Base-by-base conservation (phyloP, 2,797 vertebrate species). In the Graptemys geographica region DNA sequence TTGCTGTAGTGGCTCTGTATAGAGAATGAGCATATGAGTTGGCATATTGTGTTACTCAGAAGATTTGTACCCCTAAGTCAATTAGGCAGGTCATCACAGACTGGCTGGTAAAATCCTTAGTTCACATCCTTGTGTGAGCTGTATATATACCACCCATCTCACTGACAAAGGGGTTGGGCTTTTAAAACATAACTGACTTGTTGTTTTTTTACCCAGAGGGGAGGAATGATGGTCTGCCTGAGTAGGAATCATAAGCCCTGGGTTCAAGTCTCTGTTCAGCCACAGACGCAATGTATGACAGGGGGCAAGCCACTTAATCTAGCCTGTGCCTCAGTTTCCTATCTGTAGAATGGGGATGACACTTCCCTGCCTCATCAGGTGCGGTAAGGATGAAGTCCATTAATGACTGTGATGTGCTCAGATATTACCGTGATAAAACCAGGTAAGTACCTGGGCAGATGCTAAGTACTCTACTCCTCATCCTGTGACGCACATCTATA, bases 231-330 rank as follows among this genome's bases (percentile, higher is more conserved):
- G 9, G 8, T 37, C 62, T 69, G 18, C 18, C 9, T 4, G 18
- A 21, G 33, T n/a, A 69, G 65, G 9, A 16, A 19, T 69, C 65
- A 62, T n/a, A 37, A 69, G n/a, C 18, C 33, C 18, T 69, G 11
- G 85, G 79, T 78, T 78, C 84, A 52, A n/a, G 12, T 15, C 82
- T 69, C 74, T 47, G 69, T 85, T 86, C 79, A 56, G 2, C 85
- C 91, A 88, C 83, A 86, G 85, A 92, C 81, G 95, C 59, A 83
- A 81, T 0, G 19, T 90, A 95, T 96, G 95, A 93, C 2, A 90
- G 92, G 44, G 86, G 81, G 96, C 95, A 79, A 97, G 88, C 27
- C 95, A 85, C 94, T 95, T 74, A 62, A 62, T 57, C 52, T 0
- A 3, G 62, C 4, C 85, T 11, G 41, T 90, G 93, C 87, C 79